Percentiles rank a stretch among this genome's conserved stretches.
phyloP scores from a whole-genome alignment of 2,888 invertebrate genomes.

The Anagyrus pseudococci region DNA sequence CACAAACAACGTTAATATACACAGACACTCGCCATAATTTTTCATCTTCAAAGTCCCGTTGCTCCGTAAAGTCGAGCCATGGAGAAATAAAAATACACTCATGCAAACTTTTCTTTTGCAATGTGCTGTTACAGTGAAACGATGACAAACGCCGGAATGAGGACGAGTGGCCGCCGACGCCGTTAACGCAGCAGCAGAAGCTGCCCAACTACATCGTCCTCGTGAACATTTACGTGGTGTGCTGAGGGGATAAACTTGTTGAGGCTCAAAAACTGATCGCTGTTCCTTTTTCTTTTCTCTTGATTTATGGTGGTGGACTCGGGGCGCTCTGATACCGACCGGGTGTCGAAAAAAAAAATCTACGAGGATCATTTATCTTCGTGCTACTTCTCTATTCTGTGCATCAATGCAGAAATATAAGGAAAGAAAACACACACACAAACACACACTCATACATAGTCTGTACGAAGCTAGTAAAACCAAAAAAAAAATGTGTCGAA shows the following conservation, averaged over 20 bases:
- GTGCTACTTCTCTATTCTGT: conserved; percentile 22
- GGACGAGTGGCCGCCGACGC: conserved; percentile 32
- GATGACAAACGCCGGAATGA: conserved; percentile 43
- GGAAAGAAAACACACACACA: conserved; percentile 5
- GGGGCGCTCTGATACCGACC: too few relatives aligned
- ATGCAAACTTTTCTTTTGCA: too few relatives aligned
- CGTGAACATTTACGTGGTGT: conserved; percentile 52
- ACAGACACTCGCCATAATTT: conserved; percentile 7
- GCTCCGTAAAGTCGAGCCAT: too few relatives aligned
- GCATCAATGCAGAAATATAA: conserved; percentile 5
- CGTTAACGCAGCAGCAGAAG: too few relatives aligned
- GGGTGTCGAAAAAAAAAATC: too few relatives aligned
- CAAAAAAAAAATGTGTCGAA: conserved; percentile 29
- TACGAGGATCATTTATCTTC: too few relatives aligned
- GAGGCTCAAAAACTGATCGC: conserved; percentile 18
- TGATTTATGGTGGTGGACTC: too few relatives aligned
- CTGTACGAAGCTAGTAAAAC: conserved; percentile 24
- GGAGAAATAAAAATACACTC: not conserved
- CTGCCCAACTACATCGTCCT: conserved; percentile 34
- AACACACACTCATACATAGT: conserved; percentile 17
- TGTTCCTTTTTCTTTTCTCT: not conserved
- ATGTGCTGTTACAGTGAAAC: conserved; percentile 55
- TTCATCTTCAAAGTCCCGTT: too few relatives aligned
- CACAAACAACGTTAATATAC: conserved; percentile 15
- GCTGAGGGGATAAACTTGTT: conserved; percentile 36